Evolutionary conservation across 2,113 vertebrate genomes (phyloP).

Genomic region (Mesitornis unicolor): DNA sequence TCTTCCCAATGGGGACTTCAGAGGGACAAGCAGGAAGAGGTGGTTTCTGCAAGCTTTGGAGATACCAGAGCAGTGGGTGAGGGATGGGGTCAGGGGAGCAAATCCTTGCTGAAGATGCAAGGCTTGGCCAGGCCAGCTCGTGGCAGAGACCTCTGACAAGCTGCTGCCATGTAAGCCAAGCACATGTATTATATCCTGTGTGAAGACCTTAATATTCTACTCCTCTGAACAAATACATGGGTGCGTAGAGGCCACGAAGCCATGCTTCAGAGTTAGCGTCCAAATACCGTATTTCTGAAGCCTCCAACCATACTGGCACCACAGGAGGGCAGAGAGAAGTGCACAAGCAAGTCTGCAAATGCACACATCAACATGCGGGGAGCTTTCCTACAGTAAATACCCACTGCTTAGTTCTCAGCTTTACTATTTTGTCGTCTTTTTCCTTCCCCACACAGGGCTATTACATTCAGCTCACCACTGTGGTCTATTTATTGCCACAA

Average conservation of each 20-base stretch:
- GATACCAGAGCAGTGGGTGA: neutral
- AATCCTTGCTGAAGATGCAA: neutral
- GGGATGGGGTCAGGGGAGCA: neutral
- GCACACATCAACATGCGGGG: fast-evolving
- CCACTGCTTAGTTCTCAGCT: neutral
- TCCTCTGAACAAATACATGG: neutral
- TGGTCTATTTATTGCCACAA: neutral
- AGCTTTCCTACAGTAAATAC: neutral
- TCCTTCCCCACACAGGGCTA: neutral
- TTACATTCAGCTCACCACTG: neutral
- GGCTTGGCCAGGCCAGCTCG: neutral
- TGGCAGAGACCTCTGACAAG: neutral
- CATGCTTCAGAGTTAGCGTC: neutral
- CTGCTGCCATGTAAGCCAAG: neutral
- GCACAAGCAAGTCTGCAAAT: neutral
- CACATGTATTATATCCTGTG: neutral
- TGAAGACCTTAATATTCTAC: neutral
- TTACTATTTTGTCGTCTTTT: neutral
- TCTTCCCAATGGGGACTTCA: neutral
- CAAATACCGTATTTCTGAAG: neutral
- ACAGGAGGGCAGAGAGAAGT: neutral
- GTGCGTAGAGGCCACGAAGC: fast-evolving
- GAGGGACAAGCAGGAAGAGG: neutral
- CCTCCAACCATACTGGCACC: neutral
- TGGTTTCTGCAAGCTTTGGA: neutral